Conservation (phyloP, 2,113 vertebrate genomes). For the Gallinago media region DNA sequence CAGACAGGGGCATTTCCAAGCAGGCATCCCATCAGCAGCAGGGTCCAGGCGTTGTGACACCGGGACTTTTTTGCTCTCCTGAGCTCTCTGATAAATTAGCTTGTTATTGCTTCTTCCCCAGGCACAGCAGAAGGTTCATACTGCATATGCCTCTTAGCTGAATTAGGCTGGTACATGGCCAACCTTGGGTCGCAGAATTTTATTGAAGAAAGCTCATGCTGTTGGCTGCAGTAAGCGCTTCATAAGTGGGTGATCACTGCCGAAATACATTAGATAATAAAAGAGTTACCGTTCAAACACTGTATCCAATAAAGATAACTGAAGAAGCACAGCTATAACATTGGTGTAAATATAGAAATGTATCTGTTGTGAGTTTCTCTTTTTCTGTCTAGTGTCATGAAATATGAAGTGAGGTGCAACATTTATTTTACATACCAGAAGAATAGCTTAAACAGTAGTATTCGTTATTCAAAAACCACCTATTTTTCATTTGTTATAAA, state of each 20-base stretch:
- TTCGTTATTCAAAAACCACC: background rate
- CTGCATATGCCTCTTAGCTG: background rate
- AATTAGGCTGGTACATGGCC: constrained; percentile 3
- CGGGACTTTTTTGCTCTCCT: background rate
- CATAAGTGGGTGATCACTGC: background rate
- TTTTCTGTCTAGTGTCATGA: background rate
- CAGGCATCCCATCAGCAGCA: background rate
- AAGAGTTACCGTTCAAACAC: background rate
- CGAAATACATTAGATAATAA: background rate
- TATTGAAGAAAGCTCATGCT: background rate
- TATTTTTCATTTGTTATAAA: background rate
- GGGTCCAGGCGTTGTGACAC: background rate
- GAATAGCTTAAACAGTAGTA: background rate
- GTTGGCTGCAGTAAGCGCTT: background rate
- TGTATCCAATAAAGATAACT: background rate
- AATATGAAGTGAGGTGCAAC: background rate
- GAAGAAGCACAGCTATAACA: background rate
- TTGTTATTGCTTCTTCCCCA: background rate
- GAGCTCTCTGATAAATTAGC: background rate
- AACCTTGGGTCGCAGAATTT: background rate
- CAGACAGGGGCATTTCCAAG: background rate
- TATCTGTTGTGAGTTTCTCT: background rate
- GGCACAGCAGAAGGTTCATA: background rate
- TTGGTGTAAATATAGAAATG: background rate
- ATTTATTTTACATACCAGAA: background rate